A percentile compares a stretch with the other conserved stretches of the same genome.
These are phyloP conservation scores for Drosophila nr. fundita DNA, from an alignment of 2,888 invertebrate species.

Conservation along the genomic window DNA sequence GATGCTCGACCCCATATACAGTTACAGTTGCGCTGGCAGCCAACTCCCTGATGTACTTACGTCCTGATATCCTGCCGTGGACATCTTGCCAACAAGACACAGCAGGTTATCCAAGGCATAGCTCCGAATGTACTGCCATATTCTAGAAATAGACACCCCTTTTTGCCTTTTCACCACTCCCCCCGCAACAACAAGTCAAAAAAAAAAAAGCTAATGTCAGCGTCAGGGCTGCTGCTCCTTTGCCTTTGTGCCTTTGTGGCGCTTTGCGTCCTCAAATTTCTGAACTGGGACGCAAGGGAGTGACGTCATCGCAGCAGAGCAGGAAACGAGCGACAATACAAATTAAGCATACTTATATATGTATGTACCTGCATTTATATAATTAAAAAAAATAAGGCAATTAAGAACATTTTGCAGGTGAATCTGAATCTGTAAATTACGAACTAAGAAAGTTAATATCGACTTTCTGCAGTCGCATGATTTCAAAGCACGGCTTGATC, in stretches of 20 bases:
- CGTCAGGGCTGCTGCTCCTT: slow-evolving; percentile 46
- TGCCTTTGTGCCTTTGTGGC: slow-evolving; percentile 39
- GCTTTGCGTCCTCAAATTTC: slow-evolving; percentile 64
- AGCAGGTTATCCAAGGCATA: slow-evolving; percentile 50
- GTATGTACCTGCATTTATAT: slow-evolving; percentile 7
- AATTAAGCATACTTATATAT: slow-evolving; percentile 30
- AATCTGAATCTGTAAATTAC: neutral
- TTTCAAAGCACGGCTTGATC: neutral
- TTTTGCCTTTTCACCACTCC: neutral
- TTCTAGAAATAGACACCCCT: slow-evolving; percentile 40
- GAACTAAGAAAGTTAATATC: neutral
- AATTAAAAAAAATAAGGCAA: slow-evolving; percentile 11
- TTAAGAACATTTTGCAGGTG: slow-evolving; percentile 13
- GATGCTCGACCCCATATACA: slow-evolving; percentile 10
- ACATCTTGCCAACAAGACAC: slow-evolving; percentile 12
- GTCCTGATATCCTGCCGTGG: slow-evolving; percentile 22
- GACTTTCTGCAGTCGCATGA: neutral
- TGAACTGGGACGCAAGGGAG: slow-evolving; percentile 46
- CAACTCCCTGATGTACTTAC: slow-evolving; percentile 20
- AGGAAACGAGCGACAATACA: slow-evolving; percentile 17
- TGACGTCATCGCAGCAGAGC: slow-evolving; percentile 56
- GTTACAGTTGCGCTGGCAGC: slow-evolving; percentile 15
- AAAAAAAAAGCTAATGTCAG: slow-evolving; percentile 49
- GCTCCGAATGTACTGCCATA: slow-evolving; percentile 58
- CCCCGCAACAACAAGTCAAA: neutral